Evolutionary conservation across 2,797 vertebrate species (phyloP), one percentile per base, ranked within the genome.

Genomic region (Acanthornis magna): DNA sequence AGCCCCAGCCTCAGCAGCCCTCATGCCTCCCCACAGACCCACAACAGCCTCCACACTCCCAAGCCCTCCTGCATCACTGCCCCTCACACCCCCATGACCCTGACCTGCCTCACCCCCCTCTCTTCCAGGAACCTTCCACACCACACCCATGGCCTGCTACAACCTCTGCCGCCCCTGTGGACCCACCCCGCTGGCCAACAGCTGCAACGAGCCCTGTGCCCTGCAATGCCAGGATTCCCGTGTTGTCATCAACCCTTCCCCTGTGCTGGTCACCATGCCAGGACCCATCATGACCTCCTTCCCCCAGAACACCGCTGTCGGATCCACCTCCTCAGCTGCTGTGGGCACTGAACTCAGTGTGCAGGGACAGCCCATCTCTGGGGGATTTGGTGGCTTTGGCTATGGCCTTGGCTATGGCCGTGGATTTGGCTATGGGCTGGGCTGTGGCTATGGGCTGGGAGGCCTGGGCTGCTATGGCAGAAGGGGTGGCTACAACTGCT

Each of bases 11-110:
- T 34, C 53, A 27, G 51, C 30, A 27, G 16, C 18, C 17, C 68
- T n/a, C 38, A 71, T 4, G 1, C 30, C 23, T 43, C 53, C 53
- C 13, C 40, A 55, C 11, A 34, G 13, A 8, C 40, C 9, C 34
- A 60, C 34, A 48, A 14, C n/a, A 38, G 3, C 38, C 10, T 38
- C 38, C 38, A 38, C 7, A 40, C 6, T 40, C 14, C 48, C 11
- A 13, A 11, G 5, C 13, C 20, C 47, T 51, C 27, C 34, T 23
- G 9, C 13, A 36, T 3, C 36, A 23, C 48, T 0, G 0, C 10
- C 36, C 50, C 16, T 32, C 9, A 1, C 19, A 40, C 20, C 13
- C 30, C 10, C 27, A 11, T 11, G 5, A 0, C 20, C 54, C 26
- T 29, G 4, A 4, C 15, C 20, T 29, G 6, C 7, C 19, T 29